These are phyloP conservation scores for Thumatha senex DNA, from an alignment of 2,888 invertebrate genomes.

Conservation along the genomic window DNA sequence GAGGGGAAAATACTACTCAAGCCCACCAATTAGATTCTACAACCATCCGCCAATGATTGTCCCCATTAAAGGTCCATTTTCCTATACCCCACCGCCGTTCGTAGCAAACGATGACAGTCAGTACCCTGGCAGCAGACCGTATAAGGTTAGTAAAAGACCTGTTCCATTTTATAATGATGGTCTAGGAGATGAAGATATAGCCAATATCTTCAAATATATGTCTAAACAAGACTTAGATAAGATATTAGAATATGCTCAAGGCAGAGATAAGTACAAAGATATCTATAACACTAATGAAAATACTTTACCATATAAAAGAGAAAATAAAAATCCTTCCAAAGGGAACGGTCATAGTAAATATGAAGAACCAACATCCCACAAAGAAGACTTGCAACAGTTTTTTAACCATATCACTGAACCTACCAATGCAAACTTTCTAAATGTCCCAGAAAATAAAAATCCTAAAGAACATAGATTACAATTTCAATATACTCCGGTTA, in stretches of 20 bases:
- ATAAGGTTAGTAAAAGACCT: conserved; percentile 64
- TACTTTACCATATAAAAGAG: conserved; percentile 22
- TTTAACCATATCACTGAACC: conserved; percentile 29
- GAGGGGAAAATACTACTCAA: conserved; percentile 62
- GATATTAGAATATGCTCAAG: conserved; percentile 60
- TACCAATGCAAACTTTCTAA: conserved; percentile 14
- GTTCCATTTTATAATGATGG: conserved; percentile 45
- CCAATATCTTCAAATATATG: conserved; percentile 65
- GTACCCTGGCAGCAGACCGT: conserved; percentile 41
- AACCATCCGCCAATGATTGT: conserved; percentile 52
- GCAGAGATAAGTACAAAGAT: conserved; percentile 33
- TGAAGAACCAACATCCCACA: conserved; percentile 20
- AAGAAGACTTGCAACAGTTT: conserved; percentile 12
- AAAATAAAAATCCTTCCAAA: conserved; percentile 26
- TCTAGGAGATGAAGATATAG: conserved; percentile 65
- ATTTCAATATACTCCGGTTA: neutral
- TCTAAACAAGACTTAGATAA: conserved; percentile 71
- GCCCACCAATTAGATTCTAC: conserved; percentile 57
- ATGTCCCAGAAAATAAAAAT: conserved; percentile 9
- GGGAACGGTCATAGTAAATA: conserved; percentile 17
- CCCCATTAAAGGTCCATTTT: conserved; percentile 52
- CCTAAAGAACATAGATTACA: neutral
- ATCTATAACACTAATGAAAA: conserved; percentile 19
- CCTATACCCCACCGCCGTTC: conserved; percentile 64
- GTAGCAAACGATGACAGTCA: conserved; percentile 44